Evolutionary conservation across 2,113 vertebrate genomes (phyloP).

Genomic region (Nansenia antarctica): DNA sequence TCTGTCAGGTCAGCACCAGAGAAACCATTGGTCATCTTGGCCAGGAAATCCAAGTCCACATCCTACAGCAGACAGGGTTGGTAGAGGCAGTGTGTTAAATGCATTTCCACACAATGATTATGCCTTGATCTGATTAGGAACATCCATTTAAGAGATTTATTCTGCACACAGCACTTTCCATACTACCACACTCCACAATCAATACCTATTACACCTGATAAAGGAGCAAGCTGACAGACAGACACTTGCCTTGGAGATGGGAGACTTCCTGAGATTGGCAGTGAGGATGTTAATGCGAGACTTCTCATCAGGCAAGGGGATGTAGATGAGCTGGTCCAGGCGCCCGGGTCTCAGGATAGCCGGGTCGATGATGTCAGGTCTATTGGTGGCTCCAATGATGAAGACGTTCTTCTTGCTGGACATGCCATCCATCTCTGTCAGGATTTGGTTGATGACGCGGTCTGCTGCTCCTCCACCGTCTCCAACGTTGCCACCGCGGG

Average conservation of each 20-base stretch:
- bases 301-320: slow-evolving; percentile 96
- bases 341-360: slow-evolving; percentile 95
- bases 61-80: slow-evolving; percentile 69
- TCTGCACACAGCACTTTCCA: not conserved
- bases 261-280: slow-evolving; percentile 97
- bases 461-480: slow-evolving; percentile 88
- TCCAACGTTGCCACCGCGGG: slow-evolving; percentile 85
- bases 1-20: slow-evolving; percentile 89
- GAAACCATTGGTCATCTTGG: slow-evolving; percentile 91
- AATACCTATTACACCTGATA: not conserved
- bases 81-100: not conserved
- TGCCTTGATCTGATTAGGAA: not conserved
- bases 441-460: slow-evolving; percentile 89
- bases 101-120: not conserved
- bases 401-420: slow-evolving; percentile 92
- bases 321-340: slow-evolving; percentile 98
- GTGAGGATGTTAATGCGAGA: slow-evolving; percentile 95
- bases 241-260: slow-evolving; percentile 86
- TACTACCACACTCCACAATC: not conserved
- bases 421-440: slow-evolving; percentile 93
- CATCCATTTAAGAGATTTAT: not conserved
- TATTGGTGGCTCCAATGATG: slow-evolving; percentile 89
- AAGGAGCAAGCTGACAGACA: not conserved
- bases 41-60: slow-evolving; percentile 86
- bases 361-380: slow-evolving; percentile 97